Evolutionary conservation across 2,888 invertebrate genomes (phyloP).

Genomic region (Masnerella sp.): DNA sequence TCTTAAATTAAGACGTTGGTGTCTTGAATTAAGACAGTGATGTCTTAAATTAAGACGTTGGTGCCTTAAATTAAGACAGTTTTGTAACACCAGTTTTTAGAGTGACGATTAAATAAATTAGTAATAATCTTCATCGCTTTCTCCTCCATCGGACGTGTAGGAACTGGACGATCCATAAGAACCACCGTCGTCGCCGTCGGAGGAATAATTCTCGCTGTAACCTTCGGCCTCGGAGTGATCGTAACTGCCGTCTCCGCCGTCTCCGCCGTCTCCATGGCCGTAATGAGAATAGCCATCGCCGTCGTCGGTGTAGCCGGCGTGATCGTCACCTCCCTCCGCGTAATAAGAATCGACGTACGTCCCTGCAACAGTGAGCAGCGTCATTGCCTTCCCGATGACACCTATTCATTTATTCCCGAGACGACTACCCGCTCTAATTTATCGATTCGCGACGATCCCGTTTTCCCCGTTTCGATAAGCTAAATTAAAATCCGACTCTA

Average conservation of each 20-base stretch:
- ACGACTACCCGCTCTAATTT: too few species aligned
- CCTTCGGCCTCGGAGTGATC: slow-evolving; percentile 64
- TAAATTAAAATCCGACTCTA: too few species aligned
- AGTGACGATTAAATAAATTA: slow-evolving; percentile 44
- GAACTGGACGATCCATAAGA: slow-evolving; percentile 61
- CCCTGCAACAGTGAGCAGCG: slow-evolving; percentile 65
- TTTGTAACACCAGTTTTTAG: too few species aligned
- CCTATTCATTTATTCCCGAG: too few species aligned
- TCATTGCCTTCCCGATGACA: too few species aligned
- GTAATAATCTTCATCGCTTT: slow-evolving; percentile 48
- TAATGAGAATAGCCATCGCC: slow-evolving; percentile 63
- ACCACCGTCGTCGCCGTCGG: slow-evolving; percentile 63
- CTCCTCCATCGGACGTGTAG: slow-evolving; percentile 48
- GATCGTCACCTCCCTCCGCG: slow-evolving; percentile 63
- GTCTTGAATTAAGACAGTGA: too few species aligned
- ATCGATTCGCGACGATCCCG: too few species aligned
- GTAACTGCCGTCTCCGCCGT: slow-evolving; percentile 67
- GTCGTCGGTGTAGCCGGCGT: slow-evolving; percentile 59
- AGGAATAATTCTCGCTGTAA: slow-evolving; percentile 66
- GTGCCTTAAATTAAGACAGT: too few species aligned
- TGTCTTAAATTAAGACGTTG: background rate
- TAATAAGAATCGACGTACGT: slow-evolving; percentile 69
- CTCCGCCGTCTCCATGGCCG: slow-evolving; percentile 60
- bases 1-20: too few species aligned
- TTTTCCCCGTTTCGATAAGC: too few species aligned